Evolutionary conservation across 2,113 vertebrate species (phyloP).

Genomic region (Phalacrocorax aristotelis): DNA sequence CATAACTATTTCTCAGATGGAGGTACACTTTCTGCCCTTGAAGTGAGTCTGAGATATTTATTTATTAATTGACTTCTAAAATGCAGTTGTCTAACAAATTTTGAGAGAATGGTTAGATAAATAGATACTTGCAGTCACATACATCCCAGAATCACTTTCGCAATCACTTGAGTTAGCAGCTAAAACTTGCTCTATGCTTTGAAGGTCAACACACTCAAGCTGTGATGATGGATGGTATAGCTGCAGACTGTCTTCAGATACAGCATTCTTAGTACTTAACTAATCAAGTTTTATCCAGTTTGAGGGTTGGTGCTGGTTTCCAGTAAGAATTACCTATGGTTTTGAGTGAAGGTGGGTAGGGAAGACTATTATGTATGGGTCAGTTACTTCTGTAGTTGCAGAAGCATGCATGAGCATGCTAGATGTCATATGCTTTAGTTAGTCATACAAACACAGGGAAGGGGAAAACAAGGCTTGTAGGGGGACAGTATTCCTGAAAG

Average conservation of each 20-base stretch:
- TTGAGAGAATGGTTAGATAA: neutral
- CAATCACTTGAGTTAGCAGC: neutral
- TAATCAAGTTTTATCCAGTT: neutral
- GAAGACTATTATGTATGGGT: neutral
- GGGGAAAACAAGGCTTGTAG: neutral
- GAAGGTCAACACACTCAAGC: neutral
- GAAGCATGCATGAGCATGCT: neutral
- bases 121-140: neutral
- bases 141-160: neutral
- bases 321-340: neutral
- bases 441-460: neutral
- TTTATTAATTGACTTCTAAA: conserved; percentile 21
- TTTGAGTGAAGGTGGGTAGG: neutral
- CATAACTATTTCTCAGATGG: neutral
- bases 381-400: neutral
- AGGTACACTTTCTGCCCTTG: neutral
- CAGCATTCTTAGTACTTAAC: neutral
- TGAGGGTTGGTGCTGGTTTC: neutral
- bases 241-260: neutral
- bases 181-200: neutral
- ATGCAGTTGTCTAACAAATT: neutral
- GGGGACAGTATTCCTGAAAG: neutral
- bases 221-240: neutral
- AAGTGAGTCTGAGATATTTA: neutral
- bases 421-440: neutral